Conservation (phyloP, 2,888 invertebrate species). For the Ditylenchus weischeri region DNA sequence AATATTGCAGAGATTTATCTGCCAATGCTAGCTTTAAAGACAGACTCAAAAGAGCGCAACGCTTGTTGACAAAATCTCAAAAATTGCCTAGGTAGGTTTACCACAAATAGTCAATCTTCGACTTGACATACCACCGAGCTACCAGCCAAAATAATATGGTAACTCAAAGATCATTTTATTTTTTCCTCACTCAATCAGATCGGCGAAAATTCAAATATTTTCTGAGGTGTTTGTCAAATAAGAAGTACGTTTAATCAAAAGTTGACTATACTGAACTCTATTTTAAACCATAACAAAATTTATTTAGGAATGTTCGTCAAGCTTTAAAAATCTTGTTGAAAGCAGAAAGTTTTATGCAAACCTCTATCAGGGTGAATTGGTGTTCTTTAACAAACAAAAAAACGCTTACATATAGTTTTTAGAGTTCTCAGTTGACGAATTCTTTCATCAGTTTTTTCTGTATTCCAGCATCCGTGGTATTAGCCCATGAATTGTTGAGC, state of each 20-base stretch:
- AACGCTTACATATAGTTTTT: conserved; percentile 10
- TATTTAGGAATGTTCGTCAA: conserved; percentile 18
- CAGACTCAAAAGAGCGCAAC: conserved; percentile 22
- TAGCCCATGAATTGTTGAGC: conserved; percentile 13
- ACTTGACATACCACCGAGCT: too few relatives aligned
- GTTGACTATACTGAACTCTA: too few relatives aligned
- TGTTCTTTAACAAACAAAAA: too few relatives aligned
- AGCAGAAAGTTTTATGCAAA: conserved; percentile 11
- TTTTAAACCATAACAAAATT: too few relatives aligned
- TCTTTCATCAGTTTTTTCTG: conserved; percentile 23
- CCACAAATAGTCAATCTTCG: too few relatives aligned
- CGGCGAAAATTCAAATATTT: too few relatives aligned
- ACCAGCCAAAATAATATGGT: too few relatives aligned
- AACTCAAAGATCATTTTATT: too few relatives aligned
- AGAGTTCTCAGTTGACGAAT: conserved; percentile 17
- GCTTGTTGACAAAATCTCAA: conserved; percentile 17
- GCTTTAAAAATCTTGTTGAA: conserved; percentile 19
- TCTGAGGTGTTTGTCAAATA: too few relatives aligned
- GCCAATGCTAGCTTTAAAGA: conserved; percentile 29
- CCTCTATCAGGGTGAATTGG: too few relatives aligned
- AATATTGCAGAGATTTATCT: conserved; percentile 28
- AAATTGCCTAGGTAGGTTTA: conserved; percentile 25
- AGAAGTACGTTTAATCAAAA: too few relatives aligned
- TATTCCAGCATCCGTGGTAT: conserved; percentile 18
- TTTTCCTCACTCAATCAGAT: too few relatives aligned